Conservation (phyloP, 2,888 invertebrate genomes). For the Agrotis exclamationis region DNA sequence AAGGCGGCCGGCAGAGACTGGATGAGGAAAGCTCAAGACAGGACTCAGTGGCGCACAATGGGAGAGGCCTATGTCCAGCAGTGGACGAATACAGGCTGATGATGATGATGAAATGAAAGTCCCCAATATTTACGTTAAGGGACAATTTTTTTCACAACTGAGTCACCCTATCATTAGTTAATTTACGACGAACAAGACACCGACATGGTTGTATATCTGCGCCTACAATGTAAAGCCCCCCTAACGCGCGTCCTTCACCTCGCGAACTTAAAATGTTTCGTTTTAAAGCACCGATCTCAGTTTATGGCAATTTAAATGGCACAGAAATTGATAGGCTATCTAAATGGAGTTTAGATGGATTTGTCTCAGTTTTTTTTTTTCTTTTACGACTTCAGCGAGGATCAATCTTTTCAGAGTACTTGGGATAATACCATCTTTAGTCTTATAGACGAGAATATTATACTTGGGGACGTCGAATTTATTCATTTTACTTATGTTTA, state of each 20-base stretch:
- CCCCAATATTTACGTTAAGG: no score
- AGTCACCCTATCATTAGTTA: no score
- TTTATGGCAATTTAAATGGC: constrained; percentile 64
- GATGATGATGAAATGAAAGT: no score
- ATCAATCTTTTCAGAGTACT: constrained; percentile 37
- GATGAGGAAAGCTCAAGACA: no score
- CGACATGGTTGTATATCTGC: no score
- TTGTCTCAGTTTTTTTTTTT: constrained; percentile 49
- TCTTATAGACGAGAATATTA: constrained; percentile 16
- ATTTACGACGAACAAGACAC: no score
- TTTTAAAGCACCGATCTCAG: constrained; percentile 62
- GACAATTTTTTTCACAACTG: no score
- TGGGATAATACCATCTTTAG: constrained; percentile 18
- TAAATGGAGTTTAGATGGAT: constrained; percentile 57
- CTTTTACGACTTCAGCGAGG: constrained; percentile 36
- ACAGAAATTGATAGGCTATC: constrained; percentile 65
- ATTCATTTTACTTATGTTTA: constrained; percentile 2
- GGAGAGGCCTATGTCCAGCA: no score
- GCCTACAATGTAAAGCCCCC: constrained; percentile 28
- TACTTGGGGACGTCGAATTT: not conserved
- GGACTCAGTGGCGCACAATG: no score
- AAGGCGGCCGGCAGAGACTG: no score
- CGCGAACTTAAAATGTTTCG: constrained; percentile 63
- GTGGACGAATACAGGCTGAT: no score
- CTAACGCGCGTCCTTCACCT: constrained; percentile 36